Conservation (phyloP, 2,797 vertebrate genomes). For the Sylvia borin region DNA sequence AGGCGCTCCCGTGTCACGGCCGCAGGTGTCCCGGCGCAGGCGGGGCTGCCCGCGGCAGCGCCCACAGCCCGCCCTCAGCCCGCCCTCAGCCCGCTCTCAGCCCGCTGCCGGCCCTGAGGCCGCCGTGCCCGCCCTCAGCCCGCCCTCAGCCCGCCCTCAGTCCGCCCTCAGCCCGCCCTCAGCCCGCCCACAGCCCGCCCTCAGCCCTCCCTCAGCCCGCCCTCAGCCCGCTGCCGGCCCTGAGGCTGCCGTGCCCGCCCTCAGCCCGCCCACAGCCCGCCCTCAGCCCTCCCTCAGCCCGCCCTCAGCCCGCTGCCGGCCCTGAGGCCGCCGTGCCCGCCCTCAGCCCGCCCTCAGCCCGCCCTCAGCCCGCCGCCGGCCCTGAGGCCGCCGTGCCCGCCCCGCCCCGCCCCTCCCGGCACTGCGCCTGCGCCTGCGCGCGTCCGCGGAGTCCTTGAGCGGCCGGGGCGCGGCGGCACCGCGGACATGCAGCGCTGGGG, state of each 20-base stretch:
- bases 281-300: too few relatives aligned
- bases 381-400: background rate
- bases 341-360: too few relatives aligned
- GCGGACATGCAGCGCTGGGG: background rate
- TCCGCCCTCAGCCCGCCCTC: too few relatives aligned
- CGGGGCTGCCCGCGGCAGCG: fast-evolving
- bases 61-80: background rate
- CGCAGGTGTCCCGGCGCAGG: fast-evolving
- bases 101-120: too few relatives aligned
- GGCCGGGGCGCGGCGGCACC: background rate
- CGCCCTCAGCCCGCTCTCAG: too few relatives aligned
- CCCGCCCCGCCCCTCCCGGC: background rate
- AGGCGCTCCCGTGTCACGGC: fast-evolving
- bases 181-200: background rate
- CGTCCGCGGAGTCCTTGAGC: background rate
- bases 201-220: too few relatives aligned
- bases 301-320: too few relatives aligned
- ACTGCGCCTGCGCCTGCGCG: background rate
- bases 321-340: too few relatives aligned
- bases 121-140: too few relatives aligned
- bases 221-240: too few relatives aligned
- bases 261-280: background rate
- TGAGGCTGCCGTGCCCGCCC: too few relatives aligned
- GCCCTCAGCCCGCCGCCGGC: background rate
- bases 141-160: background rate